These are phyloP conservation scores for Aphidius ervi DNA, from an alignment of 1,140 invertebrate species.

Conservation along the genomic window DNA sequence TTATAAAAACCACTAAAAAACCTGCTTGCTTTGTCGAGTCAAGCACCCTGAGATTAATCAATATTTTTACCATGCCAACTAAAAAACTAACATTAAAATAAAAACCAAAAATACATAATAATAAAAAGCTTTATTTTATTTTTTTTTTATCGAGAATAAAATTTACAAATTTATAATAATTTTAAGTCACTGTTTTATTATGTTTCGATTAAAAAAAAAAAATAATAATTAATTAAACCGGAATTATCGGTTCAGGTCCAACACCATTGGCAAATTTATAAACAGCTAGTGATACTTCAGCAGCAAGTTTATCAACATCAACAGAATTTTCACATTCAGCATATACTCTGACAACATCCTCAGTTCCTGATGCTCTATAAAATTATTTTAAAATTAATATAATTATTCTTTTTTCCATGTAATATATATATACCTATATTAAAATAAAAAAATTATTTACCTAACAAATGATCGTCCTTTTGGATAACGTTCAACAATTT, in stretches of 20 bases:
- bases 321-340: constrained; percentile 82
- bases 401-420: background rate
- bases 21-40: too few relatives aligned
- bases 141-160: background rate
- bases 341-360: constrained; percentile 94
- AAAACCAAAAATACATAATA: background rate
- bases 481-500: constrained; percentile 63
- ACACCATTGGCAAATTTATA: constrained; percentile 74
- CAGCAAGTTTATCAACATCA: constrained; percentile 68
- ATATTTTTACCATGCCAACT: constrained; percentile 16
- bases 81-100: constrained; percentile 11
- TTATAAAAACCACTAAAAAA: background rate
- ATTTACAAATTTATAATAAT: background rate
- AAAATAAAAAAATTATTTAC: constrained; percentile 46
- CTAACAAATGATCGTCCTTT: constrained; percentile 83
- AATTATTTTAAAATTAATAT: constrained; percentile 5
- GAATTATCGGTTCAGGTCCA: constrained; percentile 41
- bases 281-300: constrained; percentile 72
- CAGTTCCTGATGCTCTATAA: constrained; percentile 90
- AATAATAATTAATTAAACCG: background rate
- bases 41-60: background rate
- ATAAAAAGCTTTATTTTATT: background rate
- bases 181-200: background rate
- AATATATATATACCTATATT: background rate
- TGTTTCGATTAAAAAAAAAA: constrained; percentile 10